Conservation (phyloP, 2,888 invertebrate species). For the Tenthredo scrophulariae region DNA sequence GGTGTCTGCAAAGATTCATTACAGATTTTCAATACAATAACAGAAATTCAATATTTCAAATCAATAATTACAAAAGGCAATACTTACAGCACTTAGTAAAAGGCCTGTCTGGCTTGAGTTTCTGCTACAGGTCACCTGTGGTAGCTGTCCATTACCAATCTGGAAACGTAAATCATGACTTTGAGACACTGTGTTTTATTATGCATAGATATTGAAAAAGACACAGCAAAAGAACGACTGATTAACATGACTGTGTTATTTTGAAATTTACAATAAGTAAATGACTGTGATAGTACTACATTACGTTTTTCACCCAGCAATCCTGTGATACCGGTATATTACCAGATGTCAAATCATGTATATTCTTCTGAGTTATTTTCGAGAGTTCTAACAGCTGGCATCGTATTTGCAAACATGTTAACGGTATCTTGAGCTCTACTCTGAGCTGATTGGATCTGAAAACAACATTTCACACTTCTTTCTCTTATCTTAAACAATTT, state of each 20-base stretch:
- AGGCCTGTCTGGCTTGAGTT: background rate
- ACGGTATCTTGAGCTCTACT: background rate
- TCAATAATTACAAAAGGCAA: background rate
- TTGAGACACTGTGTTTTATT: background rate
- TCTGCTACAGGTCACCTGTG: background rate
- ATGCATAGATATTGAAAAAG: background rate
- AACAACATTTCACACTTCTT: background rate
- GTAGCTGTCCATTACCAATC: background rate
- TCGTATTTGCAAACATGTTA: background rate
- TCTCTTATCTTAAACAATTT: too few relatives aligned
- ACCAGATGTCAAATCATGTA: background rate
- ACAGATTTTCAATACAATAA: background rate
- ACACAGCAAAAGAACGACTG: background rate
- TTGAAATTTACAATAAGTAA: background rate
- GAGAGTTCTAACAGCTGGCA: background rate
- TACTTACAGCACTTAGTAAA: background rate
- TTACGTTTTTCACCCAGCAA: constrained; percentile 28
- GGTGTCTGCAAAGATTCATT: background rate
- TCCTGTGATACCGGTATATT: background rate
- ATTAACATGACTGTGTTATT: background rate
- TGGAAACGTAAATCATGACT: background rate
- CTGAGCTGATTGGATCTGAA: background rate
- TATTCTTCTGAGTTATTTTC: background rate
- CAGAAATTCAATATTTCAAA: background rate
- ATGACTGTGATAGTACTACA: background rate